Conservation (phyloP, 2,888 invertebrate species). For the Gryllus longicercus region DNA sequence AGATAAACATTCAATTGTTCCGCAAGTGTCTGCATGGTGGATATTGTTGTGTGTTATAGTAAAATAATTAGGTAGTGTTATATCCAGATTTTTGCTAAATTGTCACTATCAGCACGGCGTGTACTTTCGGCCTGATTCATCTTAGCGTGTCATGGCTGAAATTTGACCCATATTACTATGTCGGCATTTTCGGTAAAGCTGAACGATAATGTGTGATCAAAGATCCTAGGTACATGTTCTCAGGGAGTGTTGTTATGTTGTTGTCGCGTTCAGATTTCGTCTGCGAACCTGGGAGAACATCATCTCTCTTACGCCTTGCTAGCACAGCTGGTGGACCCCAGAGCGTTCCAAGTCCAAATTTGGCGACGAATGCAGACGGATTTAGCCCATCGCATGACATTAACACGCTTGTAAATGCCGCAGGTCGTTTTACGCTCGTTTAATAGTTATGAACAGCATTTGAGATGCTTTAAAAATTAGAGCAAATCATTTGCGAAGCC, state of each 20-base stretch:
- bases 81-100: not conserved
- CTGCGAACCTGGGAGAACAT: not conserved
- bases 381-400: not conserved
- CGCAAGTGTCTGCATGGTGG: not conserved
- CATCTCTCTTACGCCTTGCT: not conserved
- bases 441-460: too few relatives aligned
- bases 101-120: slow-evolving; percentile 17
- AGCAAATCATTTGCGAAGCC: too few relatives aligned
- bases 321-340: not conserved
- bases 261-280: not conserved
- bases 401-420: not conserved
- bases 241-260: not conserved
- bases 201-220: not conserved
- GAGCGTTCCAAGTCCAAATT: not conserved
- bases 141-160: slow-evolving; percentile 47
- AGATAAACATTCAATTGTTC: not conserved
- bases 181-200: not conserved
- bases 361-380: not conserved
- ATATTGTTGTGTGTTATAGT: not conserved
- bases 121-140: slow-evolving; percentile 33
- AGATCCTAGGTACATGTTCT: too few relatives aligned
- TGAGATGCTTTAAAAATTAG: too few relatives aligned
- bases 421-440: too few relatives aligned
- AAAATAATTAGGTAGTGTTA: not conserved
- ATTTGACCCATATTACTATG: slow-evolving; percentile 49